These are phyloP conservation scores for Habrosyne pyritoides DNA, from an alignment of 2,888 invertebrate genomes.

Conservation along the genomic window DNA sequence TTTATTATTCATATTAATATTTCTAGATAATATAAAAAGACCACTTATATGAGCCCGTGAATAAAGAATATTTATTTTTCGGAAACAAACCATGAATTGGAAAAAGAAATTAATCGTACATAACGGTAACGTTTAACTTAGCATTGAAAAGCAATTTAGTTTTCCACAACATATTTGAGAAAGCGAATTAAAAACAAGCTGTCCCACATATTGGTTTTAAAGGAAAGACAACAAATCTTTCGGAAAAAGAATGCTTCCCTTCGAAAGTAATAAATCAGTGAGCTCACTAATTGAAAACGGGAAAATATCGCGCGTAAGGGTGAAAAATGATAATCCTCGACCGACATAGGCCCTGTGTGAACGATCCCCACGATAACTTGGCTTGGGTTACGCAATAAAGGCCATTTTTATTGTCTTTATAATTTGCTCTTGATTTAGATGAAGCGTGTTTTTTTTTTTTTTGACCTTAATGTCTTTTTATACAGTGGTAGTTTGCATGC, in stretches of 20 bases:
- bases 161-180: no score
- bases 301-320: constrained; percentile 29
- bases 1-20: no score
- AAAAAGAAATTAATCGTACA: no score
- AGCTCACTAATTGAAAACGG: constrained; percentile 43
- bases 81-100: no score
- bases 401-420: constrained; percentile 6
- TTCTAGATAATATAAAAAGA: no score
- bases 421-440: constrained; percentile 6
- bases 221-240: constrained; percentile 8
- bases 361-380: constrained; percentile 18
- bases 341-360: constrained; percentile 17
- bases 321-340: constrained; percentile 41
- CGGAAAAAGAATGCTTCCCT: constrained; percentile 19
- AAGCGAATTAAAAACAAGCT: background rate
- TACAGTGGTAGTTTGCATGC: no score
- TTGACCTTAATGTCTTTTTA: no score
- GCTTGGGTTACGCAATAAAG: constrained; percentile 9
- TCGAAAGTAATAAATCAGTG: constrained; percentile 39
- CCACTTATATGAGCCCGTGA: no score
- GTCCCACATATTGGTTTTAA: background rate
- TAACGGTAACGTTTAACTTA: no score
- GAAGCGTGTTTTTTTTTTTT: background rate
- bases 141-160: no score
- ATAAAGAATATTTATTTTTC: no score